Conservation (phyloP, 92 coral and sea anemone species). For the Porites divaricata region DNA sequence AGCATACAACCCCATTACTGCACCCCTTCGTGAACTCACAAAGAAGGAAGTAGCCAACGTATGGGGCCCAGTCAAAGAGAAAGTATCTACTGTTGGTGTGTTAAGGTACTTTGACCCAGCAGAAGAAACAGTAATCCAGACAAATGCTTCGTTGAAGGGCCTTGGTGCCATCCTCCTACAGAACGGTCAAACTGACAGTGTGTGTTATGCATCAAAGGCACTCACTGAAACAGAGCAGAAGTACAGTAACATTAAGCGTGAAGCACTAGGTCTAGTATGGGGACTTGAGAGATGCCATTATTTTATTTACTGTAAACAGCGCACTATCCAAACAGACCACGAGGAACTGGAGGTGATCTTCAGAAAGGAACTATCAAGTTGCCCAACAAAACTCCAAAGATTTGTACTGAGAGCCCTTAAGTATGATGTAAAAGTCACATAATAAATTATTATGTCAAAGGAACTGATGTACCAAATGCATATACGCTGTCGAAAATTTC, state of each 20-base stretch:
- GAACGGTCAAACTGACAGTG: slow-evolving; percentile 44
- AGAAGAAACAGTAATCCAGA: slow-evolving; percentile 29
- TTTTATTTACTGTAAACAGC: slow-evolving; percentile 51
- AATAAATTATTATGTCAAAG: slow-evolving; percentile 74
- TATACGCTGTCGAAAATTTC: slow-evolving; percentile 40
- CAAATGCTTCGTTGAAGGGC: slow-evolving; percentile 61
- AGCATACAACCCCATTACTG: slow-evolving; percentile 26
- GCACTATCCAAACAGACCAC: slow-evolving; percentile 61
- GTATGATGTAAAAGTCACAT: slow-evolving; percentile 27
- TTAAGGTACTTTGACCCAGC: slow-evolving; percentile 20
- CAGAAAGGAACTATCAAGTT: slow-evolving; percentile 26
- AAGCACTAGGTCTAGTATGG: slow-evolving; percentile 68
- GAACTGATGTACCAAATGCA: slow-evolving; percentile 48
- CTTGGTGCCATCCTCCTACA: slow-evolving; percentile 54
- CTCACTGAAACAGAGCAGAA: slow-evolving; percentile 45
- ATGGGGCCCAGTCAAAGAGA: slow-evolving; percentile 30
- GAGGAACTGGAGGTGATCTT: slow-evolving; percentile 61
- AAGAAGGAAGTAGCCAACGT: slow-evolving; percentile 15
- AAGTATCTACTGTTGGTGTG: not conserved
- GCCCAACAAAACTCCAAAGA: slow-evolving; percentile 43
- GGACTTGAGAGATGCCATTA: slow-evolving; percentile 60
- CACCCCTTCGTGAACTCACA: slow-evolving; percentile 35
- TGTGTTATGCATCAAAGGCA: slow-evolving; percentile 62
- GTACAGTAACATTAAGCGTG: slow-evolving; percentile 61
- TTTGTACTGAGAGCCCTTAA: slow-evolving; percentile 23